A percentile compares a stretch with the other conserved stretches of the same genome.
phyloP scores from a whole-genome alignment of 2,113 vertebrate species.

The Variabilichromis moorii region DNA sequence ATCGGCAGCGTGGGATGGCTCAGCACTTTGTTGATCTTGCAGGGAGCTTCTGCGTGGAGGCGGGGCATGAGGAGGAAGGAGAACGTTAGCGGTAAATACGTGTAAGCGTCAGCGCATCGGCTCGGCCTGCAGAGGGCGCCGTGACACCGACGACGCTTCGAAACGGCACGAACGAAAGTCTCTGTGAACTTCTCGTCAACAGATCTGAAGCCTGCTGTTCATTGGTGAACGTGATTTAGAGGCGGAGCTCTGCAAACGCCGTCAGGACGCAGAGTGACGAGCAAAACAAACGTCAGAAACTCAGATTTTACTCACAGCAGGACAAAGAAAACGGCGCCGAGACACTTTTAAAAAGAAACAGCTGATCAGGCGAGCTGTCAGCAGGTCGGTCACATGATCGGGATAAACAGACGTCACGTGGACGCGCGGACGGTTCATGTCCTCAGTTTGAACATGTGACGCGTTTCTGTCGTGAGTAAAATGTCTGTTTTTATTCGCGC shows the following conservation, averaged over 20 bases:
- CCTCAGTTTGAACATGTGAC: not conserved
- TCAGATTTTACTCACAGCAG: not conserved
- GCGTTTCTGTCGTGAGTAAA: not conserved
- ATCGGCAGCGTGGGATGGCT: constrained; percentile 94
- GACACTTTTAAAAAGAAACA: not conserved
- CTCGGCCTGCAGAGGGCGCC: rapidly evolving
- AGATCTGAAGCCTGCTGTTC: not conserved
- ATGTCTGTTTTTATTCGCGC: not conserved
- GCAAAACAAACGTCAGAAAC: not conserved
- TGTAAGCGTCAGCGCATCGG: not conserved
- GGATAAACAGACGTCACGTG: not conserved
- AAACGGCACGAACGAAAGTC: not conserved
- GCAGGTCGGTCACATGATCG: not conserved
- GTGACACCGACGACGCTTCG: rapidly evolving
- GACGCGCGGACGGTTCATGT: not conserved
- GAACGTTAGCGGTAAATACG: not conserved
- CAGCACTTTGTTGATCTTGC: constrained; percentile 92
- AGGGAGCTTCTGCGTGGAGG: constrained; percentile 63
- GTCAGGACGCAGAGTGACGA: rapidly evolving
- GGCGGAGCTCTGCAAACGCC: not conserved
- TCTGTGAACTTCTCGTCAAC: not conserved
- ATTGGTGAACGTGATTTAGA: not conserved
- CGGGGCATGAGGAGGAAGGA: not conserved
- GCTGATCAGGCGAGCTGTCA: not conserved
- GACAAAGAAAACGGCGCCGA: rapidly evolving